Conservation (phyloP, 2,113 vertebrate species). For the Cinclus mexicanus region DNA sequence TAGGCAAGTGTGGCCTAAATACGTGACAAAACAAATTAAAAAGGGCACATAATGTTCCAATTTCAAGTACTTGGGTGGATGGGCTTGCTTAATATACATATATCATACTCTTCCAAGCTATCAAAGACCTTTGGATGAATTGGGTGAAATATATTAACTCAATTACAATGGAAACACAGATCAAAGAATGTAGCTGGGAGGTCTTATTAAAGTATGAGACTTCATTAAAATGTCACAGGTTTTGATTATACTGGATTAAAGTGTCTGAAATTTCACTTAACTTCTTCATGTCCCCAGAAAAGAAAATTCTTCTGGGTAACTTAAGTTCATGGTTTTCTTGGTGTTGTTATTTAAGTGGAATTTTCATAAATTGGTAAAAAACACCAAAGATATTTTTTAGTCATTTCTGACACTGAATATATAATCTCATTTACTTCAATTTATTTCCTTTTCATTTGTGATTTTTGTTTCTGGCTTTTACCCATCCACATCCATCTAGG, state of each 20-base stretch:
- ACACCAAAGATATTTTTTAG: not conserved
- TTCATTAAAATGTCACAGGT: not conserved
- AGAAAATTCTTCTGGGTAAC: not conserved
- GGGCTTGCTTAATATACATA: not conserved
- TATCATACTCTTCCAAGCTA: not conserved
- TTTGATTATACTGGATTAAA: conserved; percentile 33
- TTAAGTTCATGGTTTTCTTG: not conserved
- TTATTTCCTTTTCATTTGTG: not conserved
- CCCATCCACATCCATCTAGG: not conserved
- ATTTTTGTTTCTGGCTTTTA: not conserved
- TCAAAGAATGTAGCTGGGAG: conserved; percentile 41
- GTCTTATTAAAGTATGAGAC: conserved; percentile 30
- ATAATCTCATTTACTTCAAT: not conserved
- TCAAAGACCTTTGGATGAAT: conserved; percentile 18
- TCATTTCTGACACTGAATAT: not conserved
- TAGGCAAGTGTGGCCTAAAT: conserved; percentile 5
- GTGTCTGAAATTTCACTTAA: not conserved
- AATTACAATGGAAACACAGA: conserved; percentile 11
- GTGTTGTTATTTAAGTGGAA: not conserved
- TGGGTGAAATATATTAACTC: conserved; percentile 12
- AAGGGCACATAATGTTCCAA: conserved; percentile 4
- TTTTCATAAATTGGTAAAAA: not conserved
- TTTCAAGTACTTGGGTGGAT: not conserved
- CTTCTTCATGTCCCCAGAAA: not conserved
- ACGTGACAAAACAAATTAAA: not conserved